phyloP scores from a whole-genome alignment of 35 echinoderm and acorn worm species.

The Apostichopus japonicus region DNA sequence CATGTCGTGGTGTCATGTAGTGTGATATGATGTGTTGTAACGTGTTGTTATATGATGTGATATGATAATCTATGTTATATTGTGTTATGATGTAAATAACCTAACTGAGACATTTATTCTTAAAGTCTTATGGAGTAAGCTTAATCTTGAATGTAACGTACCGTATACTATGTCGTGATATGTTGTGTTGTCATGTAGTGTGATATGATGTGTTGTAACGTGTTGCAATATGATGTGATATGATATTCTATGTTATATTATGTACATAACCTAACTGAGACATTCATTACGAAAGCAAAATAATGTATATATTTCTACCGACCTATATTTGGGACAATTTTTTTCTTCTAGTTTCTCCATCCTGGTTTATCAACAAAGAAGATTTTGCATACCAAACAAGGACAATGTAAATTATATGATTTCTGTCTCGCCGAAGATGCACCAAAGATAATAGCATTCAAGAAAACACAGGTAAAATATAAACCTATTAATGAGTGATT shows the following conservation, averaged over 20 bases:
- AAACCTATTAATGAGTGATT: too few relatives aligned
- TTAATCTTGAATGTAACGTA: neutral
- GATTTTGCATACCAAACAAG: neutral
- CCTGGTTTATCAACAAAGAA: conserved; percentile 17
- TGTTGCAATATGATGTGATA: too few relatives aligned
- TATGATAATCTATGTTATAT: too few relatives aligned
- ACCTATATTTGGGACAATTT: too few relatives aligned
- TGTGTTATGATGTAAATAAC: neutral
- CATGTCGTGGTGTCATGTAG: too few relatives aligned
- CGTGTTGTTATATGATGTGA: too few relatives aligned
- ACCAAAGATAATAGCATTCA: neutral
- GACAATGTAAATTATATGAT: conserved; percentile 7
- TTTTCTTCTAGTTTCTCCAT: conserved; percentile 12
- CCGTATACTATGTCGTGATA: too few relatives aligned
- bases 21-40: neutral
- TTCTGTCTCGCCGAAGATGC: neutral
- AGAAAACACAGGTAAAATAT: neutral
- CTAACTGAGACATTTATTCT: too few relatives aligned
- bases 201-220: neutral
- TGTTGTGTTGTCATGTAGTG: neutral
- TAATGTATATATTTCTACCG: too few relatives aligned
- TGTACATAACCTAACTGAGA: too few relatives aligned
- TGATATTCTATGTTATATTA: too few relatives aligned
- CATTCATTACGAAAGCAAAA: too few relatives aligned
- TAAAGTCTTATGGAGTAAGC: conserved; percentile 19